Evolutionary conservation across 2,113 vertebrate species (phyloP), one percentile per base, ranked within the genome.

Genomic region (Onychostoma macrolepis): DNA sequence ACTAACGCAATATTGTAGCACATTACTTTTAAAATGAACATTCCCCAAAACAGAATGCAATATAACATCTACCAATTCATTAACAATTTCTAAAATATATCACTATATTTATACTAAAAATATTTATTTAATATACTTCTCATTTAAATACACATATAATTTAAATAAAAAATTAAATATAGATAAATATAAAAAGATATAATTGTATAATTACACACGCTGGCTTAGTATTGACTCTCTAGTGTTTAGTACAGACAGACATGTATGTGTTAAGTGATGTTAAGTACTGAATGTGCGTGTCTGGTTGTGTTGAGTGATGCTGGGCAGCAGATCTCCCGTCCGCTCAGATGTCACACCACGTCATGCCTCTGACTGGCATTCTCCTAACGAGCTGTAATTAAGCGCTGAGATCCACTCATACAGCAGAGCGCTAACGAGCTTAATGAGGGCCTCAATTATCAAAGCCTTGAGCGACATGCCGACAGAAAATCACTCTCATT

Each of bases 301-400:
- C n/a, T 72, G 67, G 17, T 10, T 50, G 41, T 72, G 83, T 56
- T 56, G 36, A 80, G 79, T 80, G 78, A 80, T 81, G 77, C 48
- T 79, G 50, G 19, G 77, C 50, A 58, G 74, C 74, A 76, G 74
- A 76, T 76, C 74, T 76, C 41, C 74, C 48, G 74, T 80, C 80
- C 2, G 24, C 65, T 80, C 76, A 76, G 71, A 82, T 26, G 84
- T 48, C 53, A 87, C 87, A 75, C 12, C 74, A 83, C 90, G 87
- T 87, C 89, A 91, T 90, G 91, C 85, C 89, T 87, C 91, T 92
- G 93, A 94, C 92, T 94, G 94, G 90, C 93, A 92, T 93, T 88
- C 90, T 90, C 86, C 90, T 94, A 94, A 95, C 90, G 75, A 95
- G 94, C 90, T 90, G 80, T 91, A 93, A 95, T 95, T 95, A 96